Evolutionary conservation across 2,113 vertebrate genomes (phyloP).

Genomic region (Malurus melanocephalus): DNA sequence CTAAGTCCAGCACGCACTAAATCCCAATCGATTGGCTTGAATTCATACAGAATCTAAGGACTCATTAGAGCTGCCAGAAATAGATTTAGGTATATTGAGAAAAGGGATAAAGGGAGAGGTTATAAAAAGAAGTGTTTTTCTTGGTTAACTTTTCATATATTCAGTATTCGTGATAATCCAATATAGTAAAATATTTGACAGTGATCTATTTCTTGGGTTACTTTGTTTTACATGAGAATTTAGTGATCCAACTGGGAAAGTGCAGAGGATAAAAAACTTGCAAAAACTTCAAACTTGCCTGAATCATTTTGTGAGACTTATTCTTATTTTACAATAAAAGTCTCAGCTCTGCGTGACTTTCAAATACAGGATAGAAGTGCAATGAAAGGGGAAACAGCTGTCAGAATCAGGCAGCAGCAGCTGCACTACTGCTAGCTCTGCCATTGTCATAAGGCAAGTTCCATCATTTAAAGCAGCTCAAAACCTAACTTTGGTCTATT

Average conservation of each 20-base stretch:
- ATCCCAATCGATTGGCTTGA: not conserved
- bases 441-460: not conserved
- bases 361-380: not conserved
- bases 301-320: not conserved
- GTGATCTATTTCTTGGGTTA: not conserved
- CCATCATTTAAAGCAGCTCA: not conserved
- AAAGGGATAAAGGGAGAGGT: not conserved
- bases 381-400: not conserved
- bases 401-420: not conserved
- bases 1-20: not conserved
- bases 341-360: not conserved
- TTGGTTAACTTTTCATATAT: slow-evolving; percentile 7
- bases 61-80: not conserved
- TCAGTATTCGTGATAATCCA: not conserved
- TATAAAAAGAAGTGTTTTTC: not conserved
- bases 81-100: not conserved
- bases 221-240: not conserved
- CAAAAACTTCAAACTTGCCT: not conserved
- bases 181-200: not conserved
- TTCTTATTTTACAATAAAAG: not conserved
- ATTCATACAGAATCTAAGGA: not conserved
- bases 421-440: not conserved
- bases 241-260: not conserved
- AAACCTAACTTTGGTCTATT: not conserved
- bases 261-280: not conserved